Conservation (phyloP, 2,888 invertebrate genomes). For the Mesopsocus fuscifrons region DNA sequence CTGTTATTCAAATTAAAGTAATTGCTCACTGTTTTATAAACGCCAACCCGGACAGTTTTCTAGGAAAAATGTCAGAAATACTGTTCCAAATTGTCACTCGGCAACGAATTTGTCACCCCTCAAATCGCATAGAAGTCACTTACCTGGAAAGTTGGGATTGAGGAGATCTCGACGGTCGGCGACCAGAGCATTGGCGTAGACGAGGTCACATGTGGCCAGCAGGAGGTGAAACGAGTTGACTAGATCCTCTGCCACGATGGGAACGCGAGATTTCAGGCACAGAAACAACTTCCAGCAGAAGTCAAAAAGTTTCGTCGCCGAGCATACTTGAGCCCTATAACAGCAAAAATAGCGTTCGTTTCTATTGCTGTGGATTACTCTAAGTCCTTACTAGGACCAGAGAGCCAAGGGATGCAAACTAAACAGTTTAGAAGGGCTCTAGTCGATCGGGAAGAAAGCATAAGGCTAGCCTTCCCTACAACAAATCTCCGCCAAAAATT, state of each 20-base stretch:
- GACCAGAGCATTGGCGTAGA: constrained; percentile 70
- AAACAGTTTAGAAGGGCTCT: constrained; percentile 9
- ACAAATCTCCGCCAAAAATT: no score
- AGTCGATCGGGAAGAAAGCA: constrained; percentile 13
- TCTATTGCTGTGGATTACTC: constrained; percentile 9
- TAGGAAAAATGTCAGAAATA: no score
- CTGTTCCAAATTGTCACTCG: no score
- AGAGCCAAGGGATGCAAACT: not conserved
- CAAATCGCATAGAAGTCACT: no score
- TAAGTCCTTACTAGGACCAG: no score
- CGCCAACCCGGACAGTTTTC: no score
- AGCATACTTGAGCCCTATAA: constrained; percentile 52
- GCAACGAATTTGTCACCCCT: no score
- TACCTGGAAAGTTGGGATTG: constrained; percentile 66
- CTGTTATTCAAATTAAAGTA: no score
- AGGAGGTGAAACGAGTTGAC: constrained; percentile 88
- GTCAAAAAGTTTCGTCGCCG: constrained; percentile 67
- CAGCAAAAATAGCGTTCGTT: no score
- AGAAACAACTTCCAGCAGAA: constrained; percentile 90
- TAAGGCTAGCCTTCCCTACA: no score
- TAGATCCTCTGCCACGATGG: constrained; percentile 74
- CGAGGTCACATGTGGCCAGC: constrained; percentile 75
- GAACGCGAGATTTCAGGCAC: constrained; percentile 71
- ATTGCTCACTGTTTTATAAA: no score
- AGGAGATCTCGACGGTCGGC: constrained; percentile 64